A percentile compares a stretch with the other conserved stretches of the same genome.
These are phyloP conservation scores for Ypsolopha sequella DNA, from an alignment of 2,888 invertebrate genomes.

Conservation along the genomic window DNA sequence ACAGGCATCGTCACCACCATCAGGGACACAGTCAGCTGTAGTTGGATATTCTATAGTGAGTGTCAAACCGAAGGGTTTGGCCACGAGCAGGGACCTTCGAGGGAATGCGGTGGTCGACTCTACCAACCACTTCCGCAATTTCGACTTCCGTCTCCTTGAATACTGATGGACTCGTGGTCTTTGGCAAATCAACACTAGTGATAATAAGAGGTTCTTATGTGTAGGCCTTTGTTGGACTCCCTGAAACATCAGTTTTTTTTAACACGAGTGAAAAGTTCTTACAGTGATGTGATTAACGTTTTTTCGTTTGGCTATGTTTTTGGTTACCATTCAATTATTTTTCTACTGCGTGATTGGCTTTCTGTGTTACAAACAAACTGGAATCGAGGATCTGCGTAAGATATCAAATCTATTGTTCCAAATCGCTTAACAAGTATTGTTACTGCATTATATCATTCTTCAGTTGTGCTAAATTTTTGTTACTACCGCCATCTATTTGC, in stretches of 20 bases:
- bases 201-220: too few relatives aligned
- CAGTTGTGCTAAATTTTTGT: neutral
- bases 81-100: too few relatives aligned
- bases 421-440: neutral
- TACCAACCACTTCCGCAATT: too few relatives aligned
- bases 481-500: conserved; percentile 43
- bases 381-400: neutral
- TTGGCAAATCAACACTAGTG: too few relatives aligned
- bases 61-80: conserved; percentile 21
- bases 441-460: conserved; percentile 1
- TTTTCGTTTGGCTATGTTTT: too few relatives aligned
- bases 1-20: conserved; percentile 71
- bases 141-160: too few relatives aligned
- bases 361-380: neutral
- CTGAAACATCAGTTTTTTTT: neutral
- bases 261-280: neutral
- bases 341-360: neutral
- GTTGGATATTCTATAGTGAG: conserved; percentile 84
- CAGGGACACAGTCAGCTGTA: conserved; percentile 78
- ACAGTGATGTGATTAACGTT: neutral
- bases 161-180: too few relatives aligned
- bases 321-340: neutral
- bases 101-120: too few relatives aligned
- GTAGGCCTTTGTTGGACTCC: neutral
- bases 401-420: neutral